These are phyloP conservation scores for Hoplias malabaricus DNA, from an alignment of 2,113 vertebrate genomes.

Conservation along the genomic window DNA sequence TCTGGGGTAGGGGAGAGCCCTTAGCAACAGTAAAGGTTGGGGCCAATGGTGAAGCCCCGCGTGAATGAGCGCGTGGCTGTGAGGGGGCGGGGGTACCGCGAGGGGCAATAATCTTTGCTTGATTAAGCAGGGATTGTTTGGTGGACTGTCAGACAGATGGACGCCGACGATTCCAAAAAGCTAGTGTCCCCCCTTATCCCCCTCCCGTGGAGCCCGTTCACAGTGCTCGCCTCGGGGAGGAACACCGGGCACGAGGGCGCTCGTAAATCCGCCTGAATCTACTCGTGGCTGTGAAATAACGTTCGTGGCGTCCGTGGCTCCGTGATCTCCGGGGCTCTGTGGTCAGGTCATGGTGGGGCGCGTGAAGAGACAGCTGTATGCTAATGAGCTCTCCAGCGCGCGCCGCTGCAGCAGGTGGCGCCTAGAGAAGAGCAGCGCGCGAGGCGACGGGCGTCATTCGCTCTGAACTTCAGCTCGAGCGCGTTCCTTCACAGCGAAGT, in stretches of 20 bases:
- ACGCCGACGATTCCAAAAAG: slow-evolving; percentile 53
- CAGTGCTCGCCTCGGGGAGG: slow-evolving; percentile 15
- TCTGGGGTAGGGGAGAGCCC: too few relatives aligned
- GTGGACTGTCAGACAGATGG: slow-evolving; percentile 68
- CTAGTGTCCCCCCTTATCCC: background rate
- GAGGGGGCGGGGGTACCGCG: slow-evolving; percentile 41
- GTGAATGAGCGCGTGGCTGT: background rate
- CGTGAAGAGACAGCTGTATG: slow-evolving; percentile 71
- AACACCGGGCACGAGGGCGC: slow-evolving; percentile 37
- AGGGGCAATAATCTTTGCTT: slow-evolving; percentile 68
- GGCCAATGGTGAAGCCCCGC: too few relatives aligned
- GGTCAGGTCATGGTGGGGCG: slow-evolving; percentile 52
- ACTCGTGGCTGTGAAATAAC: slow-evolving; percentile 46
- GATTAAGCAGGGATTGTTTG: slow-evolving; percentile 67
- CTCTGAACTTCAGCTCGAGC: background rate
- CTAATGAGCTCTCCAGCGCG: slow-evolving; percentile 58
- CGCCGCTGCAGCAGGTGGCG: slow-evolving; percentile 41
- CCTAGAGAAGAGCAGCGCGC: slow-evolving; percentile 11
- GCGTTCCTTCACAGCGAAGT: background rate
- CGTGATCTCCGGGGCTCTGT: slow-evolving; percentile 23
- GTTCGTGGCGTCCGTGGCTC: slow-evolving; percentile 57
- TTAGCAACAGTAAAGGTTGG: too few relatives aligned
- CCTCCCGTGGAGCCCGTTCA: slow-evolving; percentile 6
- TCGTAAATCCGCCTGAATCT: slow-evolving; percentile 57
- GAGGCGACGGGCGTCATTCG: slow-evolving; percentile 16